Conservation (phyloP, 2,797 vertebrate species). For the Spondyliosoma cantharus region DNA sequence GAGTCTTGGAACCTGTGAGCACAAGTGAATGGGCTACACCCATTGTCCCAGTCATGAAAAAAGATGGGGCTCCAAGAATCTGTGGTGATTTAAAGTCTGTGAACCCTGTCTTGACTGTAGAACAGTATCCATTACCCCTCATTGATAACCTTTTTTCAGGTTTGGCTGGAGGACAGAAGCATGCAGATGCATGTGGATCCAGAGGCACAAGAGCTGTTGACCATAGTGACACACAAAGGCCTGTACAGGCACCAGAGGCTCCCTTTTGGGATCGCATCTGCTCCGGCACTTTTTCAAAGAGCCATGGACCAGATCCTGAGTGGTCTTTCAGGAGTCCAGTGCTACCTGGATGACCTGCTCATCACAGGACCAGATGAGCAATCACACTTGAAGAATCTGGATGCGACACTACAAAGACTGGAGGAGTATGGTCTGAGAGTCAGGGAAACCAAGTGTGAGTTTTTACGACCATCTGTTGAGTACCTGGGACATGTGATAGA, state of each 20-base stretch:
- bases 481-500: constrained; percentile 17
- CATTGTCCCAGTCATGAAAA: no score
- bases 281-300: neutral
- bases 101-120: no score
- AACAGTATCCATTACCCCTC: no score
- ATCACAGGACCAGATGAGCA: constrained; percentile 6
- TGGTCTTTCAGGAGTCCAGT: neutral
- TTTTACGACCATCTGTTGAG: constrained; percentile 17
- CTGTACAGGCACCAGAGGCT: no score
- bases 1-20: no score
- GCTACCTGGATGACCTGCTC: constrained; percentile 3
- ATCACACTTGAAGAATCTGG: neutral
- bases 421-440: constrained; percentile 14
- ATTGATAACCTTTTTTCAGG: no score
- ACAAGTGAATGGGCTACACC: no score
- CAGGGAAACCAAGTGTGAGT: constrained; percentile 25
- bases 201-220: neutral
- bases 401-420: constrained; percentile 10
- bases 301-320: neutral
- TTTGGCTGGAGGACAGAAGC: no score
- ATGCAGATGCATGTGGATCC: no score
- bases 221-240: neutral
- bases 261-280: neutral
- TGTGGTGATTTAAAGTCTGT: no score
- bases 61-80: no score